Conservation (phyloP, 2,113 vertebrate species). For the Tetrao urogallus region DNA sequence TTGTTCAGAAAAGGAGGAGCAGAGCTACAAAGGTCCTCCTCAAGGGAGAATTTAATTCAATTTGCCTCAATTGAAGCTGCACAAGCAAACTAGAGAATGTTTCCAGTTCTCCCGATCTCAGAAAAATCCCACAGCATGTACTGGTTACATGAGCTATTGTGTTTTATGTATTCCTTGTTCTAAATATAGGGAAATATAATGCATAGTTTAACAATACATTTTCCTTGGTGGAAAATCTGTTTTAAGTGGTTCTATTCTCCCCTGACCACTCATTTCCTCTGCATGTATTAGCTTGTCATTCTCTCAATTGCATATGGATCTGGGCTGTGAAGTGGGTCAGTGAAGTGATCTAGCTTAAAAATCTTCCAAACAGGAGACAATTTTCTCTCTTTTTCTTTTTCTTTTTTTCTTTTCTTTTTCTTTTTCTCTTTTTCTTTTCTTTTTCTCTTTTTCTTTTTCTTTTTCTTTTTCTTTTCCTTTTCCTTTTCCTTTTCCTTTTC, state of each 20-base stretch:
- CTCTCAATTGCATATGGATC: constrained; percentile 3
- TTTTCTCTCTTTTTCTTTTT: no score
- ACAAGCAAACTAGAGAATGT: constrained; percentile 34
- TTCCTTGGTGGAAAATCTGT: constrained; percentile 39
- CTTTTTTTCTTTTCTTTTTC: no score
- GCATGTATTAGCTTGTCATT: constrained; percentile 31
- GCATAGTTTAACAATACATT: neutral
- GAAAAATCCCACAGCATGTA: constrained; percentile 35
- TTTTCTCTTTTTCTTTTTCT: no score
- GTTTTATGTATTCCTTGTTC: constrained; percentile 34
- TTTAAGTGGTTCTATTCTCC: constrained; percentile 36
- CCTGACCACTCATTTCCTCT: constrained; percentile 25
- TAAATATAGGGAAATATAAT: constrained; percentile 22
- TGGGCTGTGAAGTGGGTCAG: neutral
- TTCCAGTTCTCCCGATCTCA: constrained; percentile 49
- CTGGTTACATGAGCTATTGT: constrained; percentile 37
- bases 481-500: no score
- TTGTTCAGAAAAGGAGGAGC: constrained; percentile 49
- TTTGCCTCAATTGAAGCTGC: constrained; percentile 64
- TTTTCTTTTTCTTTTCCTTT: no score
- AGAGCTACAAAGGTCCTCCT: constrained; percentile 38
- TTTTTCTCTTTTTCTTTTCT: no score
- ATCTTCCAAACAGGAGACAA: neutral
- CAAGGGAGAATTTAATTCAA: constrained; percentile 67
- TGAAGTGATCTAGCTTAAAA: constrained; percentile 9